Conservation (phyloP, 2,113 vertebrate genomes). For the Balaeniceps rex region DNA sequence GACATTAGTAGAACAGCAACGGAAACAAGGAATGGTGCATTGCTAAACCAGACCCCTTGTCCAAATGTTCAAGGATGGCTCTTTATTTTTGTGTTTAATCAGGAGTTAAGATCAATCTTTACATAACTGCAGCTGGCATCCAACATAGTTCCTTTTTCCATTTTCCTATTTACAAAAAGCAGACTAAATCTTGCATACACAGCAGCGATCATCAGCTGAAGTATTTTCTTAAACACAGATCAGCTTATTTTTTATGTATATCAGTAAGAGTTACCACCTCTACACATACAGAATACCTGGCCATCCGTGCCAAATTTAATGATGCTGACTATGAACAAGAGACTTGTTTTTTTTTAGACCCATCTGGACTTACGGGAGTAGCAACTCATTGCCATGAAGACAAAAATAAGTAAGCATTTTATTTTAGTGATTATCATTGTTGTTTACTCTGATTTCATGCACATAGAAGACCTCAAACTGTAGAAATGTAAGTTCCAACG, state of each 20-base stretch:
- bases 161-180: not conserved
- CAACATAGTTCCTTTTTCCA: not conserved
- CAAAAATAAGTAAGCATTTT: not conserved
- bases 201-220: not conserved
- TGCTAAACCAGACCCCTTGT: not conserved
- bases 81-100: not conserved
- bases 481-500: not conserved
- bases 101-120: not conserved
- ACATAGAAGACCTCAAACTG: not conserved
- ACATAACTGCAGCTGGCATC: not conserved
- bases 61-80: not conserved
- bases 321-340: not conserved
- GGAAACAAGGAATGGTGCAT: not conserved
- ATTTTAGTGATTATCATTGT: not conserved
- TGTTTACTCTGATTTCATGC: not conserved
- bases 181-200: not conserved
- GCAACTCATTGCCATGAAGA: not conserved
- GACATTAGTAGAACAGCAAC: not conserved
- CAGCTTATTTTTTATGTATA: not conserved
- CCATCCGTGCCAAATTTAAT: not conserved
- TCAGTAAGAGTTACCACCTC: not conserved
- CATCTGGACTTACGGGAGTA: not conserved
- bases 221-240: not conserved
- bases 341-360: not conserved
- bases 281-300: not conserved